Percentiles rank a stretch among this genome's conserved stretches.
phyloP scores from a whole-genome alignment of 2,797 vertebrate genomes.

The Macropus fuliginosus region DNA sequence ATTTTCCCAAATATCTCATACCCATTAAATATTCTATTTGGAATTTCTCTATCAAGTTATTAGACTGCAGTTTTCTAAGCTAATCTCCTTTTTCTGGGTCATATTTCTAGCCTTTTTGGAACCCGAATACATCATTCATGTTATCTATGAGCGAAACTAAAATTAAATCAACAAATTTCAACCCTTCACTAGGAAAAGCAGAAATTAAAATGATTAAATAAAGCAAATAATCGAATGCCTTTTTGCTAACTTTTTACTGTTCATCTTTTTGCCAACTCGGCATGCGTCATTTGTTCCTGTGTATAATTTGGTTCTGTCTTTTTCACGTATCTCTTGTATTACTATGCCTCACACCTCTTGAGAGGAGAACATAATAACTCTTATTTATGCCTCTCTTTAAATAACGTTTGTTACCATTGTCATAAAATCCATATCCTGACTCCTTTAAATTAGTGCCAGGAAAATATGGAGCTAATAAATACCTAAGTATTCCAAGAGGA shows the following conservation, averaged over 20 bases:
- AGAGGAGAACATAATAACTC: rapidly evolving
- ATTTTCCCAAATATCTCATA: rapidly evolving
- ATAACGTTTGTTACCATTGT: not conserved
- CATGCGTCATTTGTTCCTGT: too few species aligned
- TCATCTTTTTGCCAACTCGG: not conserved
- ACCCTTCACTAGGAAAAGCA: not conserved
- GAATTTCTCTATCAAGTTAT: not conserved
- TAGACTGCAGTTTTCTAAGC: not conserved
- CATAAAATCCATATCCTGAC: not conserved
- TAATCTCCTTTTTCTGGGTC: not conserved
- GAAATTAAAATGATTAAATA: not conserved
- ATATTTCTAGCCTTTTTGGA: not conserved
- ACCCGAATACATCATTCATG: not conserved
- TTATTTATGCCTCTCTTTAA: not conserved
- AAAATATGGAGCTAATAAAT: not conserved
- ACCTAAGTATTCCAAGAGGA: not conserved
- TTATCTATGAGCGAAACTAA: not conserved
- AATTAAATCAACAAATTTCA: not conserved
- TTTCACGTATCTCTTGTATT: too few species aligned
- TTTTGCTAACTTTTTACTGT: not conserved
- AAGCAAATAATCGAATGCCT: not conserved
- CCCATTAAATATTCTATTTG: rapidly evolving
- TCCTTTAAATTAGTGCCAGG: not conserved
- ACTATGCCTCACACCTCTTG: too few species aligned
- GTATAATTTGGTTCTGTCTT: not conserved